Evolutionary conservation across 2,888 invertebrate species (phyloP).

Genomic region (Ypsolopha scabrella): DNA sequence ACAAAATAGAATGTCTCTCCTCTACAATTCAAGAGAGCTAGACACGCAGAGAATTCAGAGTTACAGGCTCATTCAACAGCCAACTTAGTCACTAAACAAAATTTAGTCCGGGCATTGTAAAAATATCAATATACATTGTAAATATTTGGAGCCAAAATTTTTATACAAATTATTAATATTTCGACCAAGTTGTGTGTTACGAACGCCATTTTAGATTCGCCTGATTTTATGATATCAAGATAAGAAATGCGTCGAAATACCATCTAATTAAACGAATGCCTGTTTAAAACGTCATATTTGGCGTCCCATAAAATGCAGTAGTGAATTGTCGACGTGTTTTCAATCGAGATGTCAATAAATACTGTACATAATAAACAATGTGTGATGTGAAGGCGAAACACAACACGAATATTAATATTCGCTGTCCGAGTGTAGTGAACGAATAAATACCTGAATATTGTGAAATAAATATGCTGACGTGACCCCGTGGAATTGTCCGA

Average conservation of each 20-base stretch:
- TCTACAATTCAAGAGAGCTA: too few relatives aligned
- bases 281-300: too few relatives aligned
- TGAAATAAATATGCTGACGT: slow-evolving; percentile 43
- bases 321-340: not conserved
- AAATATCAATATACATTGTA: slow-evolving; percentile 51
- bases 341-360: not conserved
- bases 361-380: slow-evolving; percentile 7
- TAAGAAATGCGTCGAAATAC: slow-evolving; percentile 1
- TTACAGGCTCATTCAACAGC: not conserved
- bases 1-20: too few relatives aligned
- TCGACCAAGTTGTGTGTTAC: slow-evolving; percentile 36
- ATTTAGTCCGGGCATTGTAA: slow-evolving; percentile 58
- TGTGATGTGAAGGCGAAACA: slow-evolving; percentile 5
- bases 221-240: not conserved
- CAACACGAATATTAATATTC: slow-evolving; percentile 17
- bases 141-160: slow-evolving; percentile 64
- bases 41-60: too few relatives aligned
- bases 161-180: slow-evolving; percentile 57
- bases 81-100: slow-evolving; percentile 10
- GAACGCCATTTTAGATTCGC: slow-evolving; percentile 16
- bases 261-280: too few relatives aligned
- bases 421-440: slow-evolving; percentile 56
- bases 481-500: slow-evolving; percentile 59
- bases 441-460: slow-evolving; percentile 44
- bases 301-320: not conserved